These are phyloP conservation scores for Melinaea marsaeus DNA, from an alignment of 2,888 invertebrate genomes.

Conservation along the genomic window DNA sequence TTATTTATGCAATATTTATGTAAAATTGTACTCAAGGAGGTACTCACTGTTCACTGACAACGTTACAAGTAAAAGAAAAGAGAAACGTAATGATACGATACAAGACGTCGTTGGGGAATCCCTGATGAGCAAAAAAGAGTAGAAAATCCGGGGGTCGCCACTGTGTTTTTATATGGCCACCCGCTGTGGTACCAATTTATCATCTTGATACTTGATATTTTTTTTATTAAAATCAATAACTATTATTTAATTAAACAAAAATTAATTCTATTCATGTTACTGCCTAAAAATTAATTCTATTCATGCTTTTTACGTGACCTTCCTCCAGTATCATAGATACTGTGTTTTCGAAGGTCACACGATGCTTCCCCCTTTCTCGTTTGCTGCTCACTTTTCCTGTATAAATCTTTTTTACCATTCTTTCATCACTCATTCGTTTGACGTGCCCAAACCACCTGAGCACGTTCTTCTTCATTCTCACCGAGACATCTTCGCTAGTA, in stretches of 20 bases:
- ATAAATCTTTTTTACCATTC: no score
- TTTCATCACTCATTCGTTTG: no score
- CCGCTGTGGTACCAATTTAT: neutral
- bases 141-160: neutral
- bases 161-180: conserved; percentile 2
- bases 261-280: conserved; percentile 4
- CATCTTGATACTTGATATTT: conserved; percentile 5
- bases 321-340: no score
- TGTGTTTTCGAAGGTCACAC: no score
- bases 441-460: no score
- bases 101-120: conserved; percentile 17
- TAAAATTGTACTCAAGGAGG: conserved; percentile 10
- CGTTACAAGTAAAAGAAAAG: conserved; percentile 14
- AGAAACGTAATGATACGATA: conserved; percentile 12
- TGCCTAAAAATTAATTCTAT: neutral
- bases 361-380: no score
- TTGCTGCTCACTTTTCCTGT: no score
- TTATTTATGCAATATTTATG: neutral
- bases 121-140: conserved; percentile 1
- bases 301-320: no score
- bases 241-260: neutral
- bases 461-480: no score
- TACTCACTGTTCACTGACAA: conserved; percentile 11
- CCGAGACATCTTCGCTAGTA: no score
- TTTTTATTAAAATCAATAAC: conserved; percentile 1